Conservation (phyloP, 37 sponge, comb jelly and placozoan species). For the Mnemiopsis leidyi region DNA sequence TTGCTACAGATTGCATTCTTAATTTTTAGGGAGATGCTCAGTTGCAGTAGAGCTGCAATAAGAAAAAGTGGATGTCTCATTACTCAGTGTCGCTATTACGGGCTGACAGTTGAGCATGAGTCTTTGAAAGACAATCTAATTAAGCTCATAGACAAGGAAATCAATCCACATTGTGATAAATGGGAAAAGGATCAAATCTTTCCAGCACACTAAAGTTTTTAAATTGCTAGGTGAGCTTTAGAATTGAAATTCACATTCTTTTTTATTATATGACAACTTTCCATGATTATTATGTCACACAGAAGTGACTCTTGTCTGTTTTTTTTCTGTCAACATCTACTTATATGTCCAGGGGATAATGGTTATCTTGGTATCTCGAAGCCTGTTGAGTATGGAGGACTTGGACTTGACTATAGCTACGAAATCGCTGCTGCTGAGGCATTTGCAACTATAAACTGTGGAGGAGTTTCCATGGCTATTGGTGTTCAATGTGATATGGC, state of each 20-base stretch:
- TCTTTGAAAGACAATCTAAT: constrained; percentile 65
- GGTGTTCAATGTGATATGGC: constrained; percentile 99
- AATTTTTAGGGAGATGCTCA: neutral
- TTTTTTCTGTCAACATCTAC: constrained; percentile 46
- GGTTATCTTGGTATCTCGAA: constrained; percentile 88
- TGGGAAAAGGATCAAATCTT: constrained; percentile 85
- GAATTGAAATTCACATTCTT: too few relatives aligned
- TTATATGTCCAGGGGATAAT: constrained; percentile 79
- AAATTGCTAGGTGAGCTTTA: constrained; percentile 57
- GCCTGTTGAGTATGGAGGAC: constrained; percentile 85
- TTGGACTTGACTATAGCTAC: constrained; percentile 83
- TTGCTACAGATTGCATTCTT: too few relatives aligned
- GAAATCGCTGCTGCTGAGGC: constrained; percentile 90
- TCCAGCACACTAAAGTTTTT: constrained; percentile 78
- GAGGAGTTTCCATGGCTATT: constrained; percentile 91
- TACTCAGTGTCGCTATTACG: neutral
- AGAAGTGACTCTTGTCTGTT: too few relatives aligned
- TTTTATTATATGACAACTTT: too few relatives aligned
- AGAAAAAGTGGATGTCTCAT: neutral
- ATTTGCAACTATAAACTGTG: constrained; percentile 76
- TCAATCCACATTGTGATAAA: constrained; percentile 89
- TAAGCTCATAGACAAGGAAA: constrained; percentile 87
- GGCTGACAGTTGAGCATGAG: constrained; percentile 25
- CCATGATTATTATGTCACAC: neutral
- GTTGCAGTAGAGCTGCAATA: neutral